Evolutionary conservation across 2,888 invertebrate species (phyloP).

Genomic region (Listrodromus nycthemerus): DNA sequence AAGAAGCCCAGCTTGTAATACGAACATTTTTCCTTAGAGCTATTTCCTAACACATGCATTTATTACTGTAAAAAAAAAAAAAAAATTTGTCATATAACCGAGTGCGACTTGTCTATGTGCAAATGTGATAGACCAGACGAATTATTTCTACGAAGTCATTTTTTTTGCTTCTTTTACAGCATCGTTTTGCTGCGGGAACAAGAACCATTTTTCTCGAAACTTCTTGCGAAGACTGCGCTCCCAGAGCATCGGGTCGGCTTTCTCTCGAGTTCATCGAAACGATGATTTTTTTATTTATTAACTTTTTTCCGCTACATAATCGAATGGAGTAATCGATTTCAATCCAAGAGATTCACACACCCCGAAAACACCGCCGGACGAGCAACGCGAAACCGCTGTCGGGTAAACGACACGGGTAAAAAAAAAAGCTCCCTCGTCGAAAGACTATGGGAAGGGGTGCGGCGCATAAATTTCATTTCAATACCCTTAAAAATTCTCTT

Average conservation of each 20-base stretch:
- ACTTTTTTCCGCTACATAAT: background rate
- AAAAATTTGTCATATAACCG: too few species aligned
- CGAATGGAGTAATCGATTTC: background rate
- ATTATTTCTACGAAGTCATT: too few species aligned
- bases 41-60: too few species aligned
- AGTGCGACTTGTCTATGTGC: too few species aligned
- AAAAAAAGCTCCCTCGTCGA: background rate
- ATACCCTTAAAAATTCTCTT: slow-evolving; percentile 75
- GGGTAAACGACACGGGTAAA: background rate
- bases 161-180: too few species aligned
- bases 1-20: too few species aligned
- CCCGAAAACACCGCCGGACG: background rate
- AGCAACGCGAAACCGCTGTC: background rate
- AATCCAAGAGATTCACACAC: background rate
- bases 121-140: too few species aligned
- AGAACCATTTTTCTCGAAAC: too few species aligned
- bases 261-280: slow-evolving; percentile 36
- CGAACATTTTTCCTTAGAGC: too few species aligned
- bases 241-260: slow-evolving; percentile 45
- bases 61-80: too few species aligned
- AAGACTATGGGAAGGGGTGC: slow-evolving; percentile 19
- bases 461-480: slow-evolving; percentile 74
- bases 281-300: background rate
- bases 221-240: background rate
- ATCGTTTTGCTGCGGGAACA: too few species aligned